phyloP scores from a whole-genome alignment of 37 sponge, comb jelly and placozoan species.

The Bolinopsis microptera region DNA sequence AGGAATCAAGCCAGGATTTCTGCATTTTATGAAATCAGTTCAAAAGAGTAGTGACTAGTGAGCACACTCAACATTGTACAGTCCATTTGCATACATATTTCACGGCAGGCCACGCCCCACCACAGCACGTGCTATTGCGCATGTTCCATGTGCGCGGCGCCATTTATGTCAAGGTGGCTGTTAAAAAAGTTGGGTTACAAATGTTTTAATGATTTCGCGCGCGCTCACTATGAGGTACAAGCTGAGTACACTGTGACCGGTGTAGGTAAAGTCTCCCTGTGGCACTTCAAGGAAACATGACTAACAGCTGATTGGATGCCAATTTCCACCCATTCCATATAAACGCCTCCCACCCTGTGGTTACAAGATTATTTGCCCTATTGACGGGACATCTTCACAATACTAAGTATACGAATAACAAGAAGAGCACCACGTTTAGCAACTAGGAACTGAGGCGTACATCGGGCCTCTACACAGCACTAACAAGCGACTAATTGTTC shows the following conservation, averaged over 20 bases:
- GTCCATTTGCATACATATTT: too few species aligned
- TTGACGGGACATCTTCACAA: neutral
- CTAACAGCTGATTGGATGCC: neutral
- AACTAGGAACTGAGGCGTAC: neutral
- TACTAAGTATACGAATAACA: neutral
- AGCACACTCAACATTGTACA: too few species aligned
- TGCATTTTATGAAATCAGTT: too few species aligned
- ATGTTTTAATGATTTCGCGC: neutral
- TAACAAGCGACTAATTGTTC: neutral
- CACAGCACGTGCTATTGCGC: too few species aligned
- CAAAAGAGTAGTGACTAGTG: too few species aligned
- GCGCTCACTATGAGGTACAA: neutral
- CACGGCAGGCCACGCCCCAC: too few species aligned
- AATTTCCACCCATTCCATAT: neutral
- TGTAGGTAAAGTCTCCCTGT: neutral
- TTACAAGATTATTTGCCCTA: neutral
- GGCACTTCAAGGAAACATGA: neutral
- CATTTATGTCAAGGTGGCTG: neutral
- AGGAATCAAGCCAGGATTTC: too few species aligned
- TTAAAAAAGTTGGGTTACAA: neutral
- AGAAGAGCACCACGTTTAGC: neutral
- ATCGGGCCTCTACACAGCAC: neutral
- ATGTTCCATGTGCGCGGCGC: neutral
- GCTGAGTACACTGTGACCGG: neutral
- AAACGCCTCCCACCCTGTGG: neutral